Percentiles rank a stretch among this genome's conserved stretches.
Evolutionary conservation across 2,888 invertebrate genomes (phyloP).

Genomic region (Ophonus ardosiacus): DNA sequence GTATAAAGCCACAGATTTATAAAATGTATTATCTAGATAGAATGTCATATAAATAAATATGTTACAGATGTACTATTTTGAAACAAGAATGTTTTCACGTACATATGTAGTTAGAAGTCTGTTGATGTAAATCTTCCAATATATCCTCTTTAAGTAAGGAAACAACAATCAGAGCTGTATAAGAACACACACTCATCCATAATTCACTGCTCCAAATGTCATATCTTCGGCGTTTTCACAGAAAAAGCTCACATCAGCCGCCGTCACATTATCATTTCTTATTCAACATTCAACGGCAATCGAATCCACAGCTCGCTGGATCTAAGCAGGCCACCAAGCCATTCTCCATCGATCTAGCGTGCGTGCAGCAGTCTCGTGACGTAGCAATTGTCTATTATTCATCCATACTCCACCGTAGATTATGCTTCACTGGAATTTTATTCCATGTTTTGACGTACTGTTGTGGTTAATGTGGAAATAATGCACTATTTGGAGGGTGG

Average conservation of each 20-base stretch:
- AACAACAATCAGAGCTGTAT: slow-evolving; percentile 33
- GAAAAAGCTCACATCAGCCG: slow-evolving; percentile 38
- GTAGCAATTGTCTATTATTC: slow-evolving; percentile 46
- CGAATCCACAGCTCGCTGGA: slow-evolving; percentile 26
- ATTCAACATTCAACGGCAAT: slow-evolving; percentile 37
- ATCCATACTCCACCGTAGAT: slow-evolving; percentile 16
- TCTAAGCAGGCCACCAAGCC: slow-evolving; percentile 49
- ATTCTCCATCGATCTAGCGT: slow-evolving; percentile 40
- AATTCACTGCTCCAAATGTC: slow-evolving; percentile 43
- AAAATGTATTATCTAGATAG: background rate
- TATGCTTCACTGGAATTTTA: slow-evolving; percentile 30
- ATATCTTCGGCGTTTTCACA: slow-evolving; percentile 37
- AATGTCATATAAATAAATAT: background rate
- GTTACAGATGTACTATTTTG: background rate
- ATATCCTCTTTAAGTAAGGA: slow-evolving; percentile 27
- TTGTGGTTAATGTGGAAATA: slow-evolving; percentile 33
- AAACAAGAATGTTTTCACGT: background rate
- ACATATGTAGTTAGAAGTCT: too few species aligned
- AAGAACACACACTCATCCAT: slow-evolving; percentile 37
- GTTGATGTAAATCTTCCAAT: background rate
- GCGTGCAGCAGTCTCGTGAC: slow-evolving; percentile 39
- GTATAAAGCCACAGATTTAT: background rate
- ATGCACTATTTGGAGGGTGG: slow-evolving; percentile 21
- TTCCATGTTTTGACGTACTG: slow-evolving; percentile 37
- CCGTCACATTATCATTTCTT: slow-evolving; percentile 48